Base-by-base conservation (phyloP, 2,113 vertebrate genomes). In the Colius striatus region DNA sequence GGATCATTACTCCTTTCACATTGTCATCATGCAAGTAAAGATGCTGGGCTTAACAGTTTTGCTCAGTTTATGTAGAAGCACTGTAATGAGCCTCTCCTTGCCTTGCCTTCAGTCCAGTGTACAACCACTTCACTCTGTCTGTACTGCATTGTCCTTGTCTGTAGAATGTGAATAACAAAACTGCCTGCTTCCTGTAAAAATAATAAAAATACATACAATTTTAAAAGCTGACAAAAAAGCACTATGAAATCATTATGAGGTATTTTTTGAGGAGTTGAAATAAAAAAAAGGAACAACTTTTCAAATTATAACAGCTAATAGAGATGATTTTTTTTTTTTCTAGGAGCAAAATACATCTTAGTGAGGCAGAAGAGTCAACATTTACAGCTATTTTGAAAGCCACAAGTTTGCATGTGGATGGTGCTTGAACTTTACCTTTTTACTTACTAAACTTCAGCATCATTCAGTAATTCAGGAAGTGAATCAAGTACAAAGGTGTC, bases 381-480 rank as follows among this genome's bases (percentile, higher is more conserved):
- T 73, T 54, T 58, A 58, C 3, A 47, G 27, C 16, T 72, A 87
- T 62, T 78, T 38, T 58, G 38, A 62, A 87, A 80, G 25, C 20
- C 32, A 21, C 1, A 17, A 16, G 11, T 80, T 83, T 48, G 7
- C 23, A 34, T n/a, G 75, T 11, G 27, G 32, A 34, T 17, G 4
- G 25, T 60, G 47, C 34, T 86, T 84, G 63, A 92, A 65, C 41
- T 92, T 93, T 83, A 27, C 13, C 47, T 86, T 85, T 90, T 88
- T 71, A 67, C 38, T 77, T 86, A 34, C 38, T 70, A 83, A 83
- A 71, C n/a, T 85, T 84, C 0, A 71, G 17, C 2, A 0, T 91
- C 61, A 51, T 48, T 81, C n/a, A 70, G 47, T 70, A 85, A 88
- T 70, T 93, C 72, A 78, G 86, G 65, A 90, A 84, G n/a, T 21